phyloP scores from a whole-genome alignment of 2,797 vertebrate genomes.

The Etheostoma nigrum region DNA sequence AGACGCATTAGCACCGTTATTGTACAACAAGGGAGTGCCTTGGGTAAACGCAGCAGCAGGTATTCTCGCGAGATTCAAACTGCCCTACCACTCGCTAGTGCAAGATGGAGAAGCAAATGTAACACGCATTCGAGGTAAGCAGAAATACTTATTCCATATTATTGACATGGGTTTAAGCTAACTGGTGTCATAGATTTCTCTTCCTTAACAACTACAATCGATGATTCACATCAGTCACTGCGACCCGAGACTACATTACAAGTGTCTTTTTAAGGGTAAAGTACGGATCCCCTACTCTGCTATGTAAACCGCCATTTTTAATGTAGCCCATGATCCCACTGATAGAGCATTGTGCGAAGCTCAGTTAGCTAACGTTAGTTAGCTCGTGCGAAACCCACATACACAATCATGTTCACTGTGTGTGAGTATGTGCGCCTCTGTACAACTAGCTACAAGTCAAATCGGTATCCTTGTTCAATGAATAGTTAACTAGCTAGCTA shows the following conservation, averaged over 20 bases:
- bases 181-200: neutral
- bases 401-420: slow-evolving; percentile 44
- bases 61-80: slow-evolving; percentile 83
- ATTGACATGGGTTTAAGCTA: slow-evolving; percentile 15
- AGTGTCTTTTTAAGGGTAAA: slow-evolving; percentile 66
- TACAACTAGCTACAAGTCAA: slow-evolving; percentile 25
- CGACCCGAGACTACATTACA: neutral
- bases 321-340: slow-evolving; percentile 81
- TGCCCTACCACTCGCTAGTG: slow-evolving; percentile 81
- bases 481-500: too few species aligned
- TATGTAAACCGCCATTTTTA: slow-evolving; percentile 90
- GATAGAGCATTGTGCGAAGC: slow-evolving; percentile 82
- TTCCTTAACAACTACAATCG: neutral
- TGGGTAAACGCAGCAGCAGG: slow-evolving; percentile 56
- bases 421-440: slow-evolving; percentile 48
- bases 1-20: slow-evolving; percentile 38
- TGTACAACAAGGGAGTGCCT: slow-evolving; percentile 69
- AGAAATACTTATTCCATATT: slow-evolving; percentile 55
- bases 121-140: slow-evolving; percentile 87
- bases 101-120: slow-evolving; percentile 89
- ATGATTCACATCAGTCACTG: neutral
- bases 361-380: slow-evolving; percentile 57
- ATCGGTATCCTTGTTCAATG: neutral
- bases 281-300: slow-evolving; percentile 78
- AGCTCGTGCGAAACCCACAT: slow-evolving; percentile 67